These are phyloP conservation scores for Thereva nobilitata DNA, from an alignment of 2,888 invertebrate genomes.

Conservation along the genomic window DNA sequence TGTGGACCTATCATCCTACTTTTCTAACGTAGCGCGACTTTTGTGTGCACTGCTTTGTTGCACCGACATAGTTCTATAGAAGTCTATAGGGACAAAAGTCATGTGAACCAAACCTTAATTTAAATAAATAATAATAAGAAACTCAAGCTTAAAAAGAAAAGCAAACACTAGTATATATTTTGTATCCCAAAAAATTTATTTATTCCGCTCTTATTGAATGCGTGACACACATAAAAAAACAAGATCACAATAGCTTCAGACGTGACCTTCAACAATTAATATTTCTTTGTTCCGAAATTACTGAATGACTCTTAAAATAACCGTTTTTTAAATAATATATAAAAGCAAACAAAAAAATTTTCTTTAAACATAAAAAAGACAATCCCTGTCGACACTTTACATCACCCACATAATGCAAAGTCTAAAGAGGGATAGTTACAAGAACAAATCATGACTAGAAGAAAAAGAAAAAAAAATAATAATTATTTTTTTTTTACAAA, in stretches of 20 bases:
- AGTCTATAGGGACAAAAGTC: no score
- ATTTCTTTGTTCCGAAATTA: background rate
- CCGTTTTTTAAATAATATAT: constrained; percentile 32
- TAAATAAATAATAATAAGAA: no score
- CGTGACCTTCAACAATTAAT: background rate
- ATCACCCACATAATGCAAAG: constrained; percentile 37
- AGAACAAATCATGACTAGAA: constrained; percentile 31
- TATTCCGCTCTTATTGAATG: background rate
- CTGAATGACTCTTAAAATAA: constrained; percentile 39
- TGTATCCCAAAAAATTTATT: constrained; percentile 32
- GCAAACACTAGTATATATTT: background rate
- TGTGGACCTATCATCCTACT: no score
- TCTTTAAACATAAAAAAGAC: constrained; percentile 14
- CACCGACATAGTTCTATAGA: no score
- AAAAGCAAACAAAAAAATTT: constrained; percentile 22
- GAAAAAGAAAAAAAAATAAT: constrained; percentile 23
- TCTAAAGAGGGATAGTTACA: constrained; percentile 30
- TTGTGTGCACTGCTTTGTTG: no score
- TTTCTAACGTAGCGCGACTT: no score
- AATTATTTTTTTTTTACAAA: background rate
- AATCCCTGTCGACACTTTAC: constrained; percentile 35
- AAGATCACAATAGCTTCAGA: constrained; percentile 8
- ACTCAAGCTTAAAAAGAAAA: background rate
- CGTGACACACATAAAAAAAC: constrained; percentile 5
- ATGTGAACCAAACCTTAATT: no score